Evolutionary conservation across 2,113 vertebrate genomes (phyloP), one percentile per base, ranked within the genome.

Genomic region (Hippopotamus amphibius): DNA sequence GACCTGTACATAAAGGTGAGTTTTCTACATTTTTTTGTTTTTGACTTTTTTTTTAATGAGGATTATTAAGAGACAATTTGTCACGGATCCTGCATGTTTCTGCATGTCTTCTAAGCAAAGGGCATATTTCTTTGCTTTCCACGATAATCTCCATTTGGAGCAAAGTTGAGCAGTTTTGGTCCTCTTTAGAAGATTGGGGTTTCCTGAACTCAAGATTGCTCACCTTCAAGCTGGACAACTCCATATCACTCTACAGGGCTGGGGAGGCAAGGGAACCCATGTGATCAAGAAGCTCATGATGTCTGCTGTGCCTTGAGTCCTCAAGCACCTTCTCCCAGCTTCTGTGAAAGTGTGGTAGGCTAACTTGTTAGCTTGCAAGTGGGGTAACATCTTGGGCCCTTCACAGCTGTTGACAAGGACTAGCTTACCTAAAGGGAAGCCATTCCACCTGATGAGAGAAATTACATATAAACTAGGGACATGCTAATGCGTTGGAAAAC

Each of bases 371-470:
- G 17, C 48, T 87, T 59, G 1, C n/a, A 83, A 46, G 4, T 8
- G 61, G 24, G 26, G 15, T 61, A 16, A 24, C 5, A 13, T 30
- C 15, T 59, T 11, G 14, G 43, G 17, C 9, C 21, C 33, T 80
- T 81, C 46, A 7, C 0, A 21, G 5, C n/a, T 41, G 30, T 57
- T 37, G 28, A 61, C 8, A 74, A 84, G 26, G 48, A 69, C 37
- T 50, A 76, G 17, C 28, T 88, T 79, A 57, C 3, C 13, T 74
- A 79, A 79, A 88, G 5, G 6, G 6, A 80, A 89, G 7, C 16
- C 71, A 91, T 48, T 88, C 2, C 28, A 57, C 21, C 33, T 90
- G 19, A 71, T 96, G 71, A 91, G 66, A 26, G 90, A 87, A 79
- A 82, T 24, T 80, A 80, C 14, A 41, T 76, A n/a, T 71, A 84